Evolutionary conservation across 1,140 invertebrate genomes (phyloP).

Genomic region (Formica selysi): DNA sequence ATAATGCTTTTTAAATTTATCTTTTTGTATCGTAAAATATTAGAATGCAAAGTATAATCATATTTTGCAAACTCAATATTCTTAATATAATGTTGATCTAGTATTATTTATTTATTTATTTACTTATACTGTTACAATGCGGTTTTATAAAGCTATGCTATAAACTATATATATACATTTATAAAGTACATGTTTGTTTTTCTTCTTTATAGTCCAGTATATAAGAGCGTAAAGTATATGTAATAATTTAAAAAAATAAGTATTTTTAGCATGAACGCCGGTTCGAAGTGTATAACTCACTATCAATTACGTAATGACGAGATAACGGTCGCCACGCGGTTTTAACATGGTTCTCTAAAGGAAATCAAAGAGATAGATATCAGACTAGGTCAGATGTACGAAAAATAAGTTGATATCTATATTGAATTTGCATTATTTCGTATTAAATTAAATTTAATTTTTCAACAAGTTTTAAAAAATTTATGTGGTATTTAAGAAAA

Average conservation of each 20-base stretch:
- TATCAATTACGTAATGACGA: constrained; percentile 37
- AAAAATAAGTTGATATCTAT: neutral
- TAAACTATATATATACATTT: no score
- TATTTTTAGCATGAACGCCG: constrained; percentile 3
- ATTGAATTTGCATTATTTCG: neutral
- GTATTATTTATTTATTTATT: neutral
- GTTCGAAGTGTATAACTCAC: neutral
- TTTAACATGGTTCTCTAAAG: constrained; percentile 7
- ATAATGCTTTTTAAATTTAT: no score
- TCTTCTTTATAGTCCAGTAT: neutral
- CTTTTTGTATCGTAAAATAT: neutral
- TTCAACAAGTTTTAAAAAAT: neutral
- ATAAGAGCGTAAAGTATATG: neutral
- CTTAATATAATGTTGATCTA: neutral
- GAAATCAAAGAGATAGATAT: neutral
- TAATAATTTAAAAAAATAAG: neutral
- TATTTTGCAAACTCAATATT: neutral
- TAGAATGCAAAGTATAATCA: neutral
- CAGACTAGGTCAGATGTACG: neutral
- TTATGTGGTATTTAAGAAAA: neutral
- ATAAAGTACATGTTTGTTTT: neutral
- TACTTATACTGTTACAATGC: neutral
- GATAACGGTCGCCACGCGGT: constrained; percentile 25
- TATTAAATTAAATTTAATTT: neutral
- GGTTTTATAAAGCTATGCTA: neutral